phyloP scores from a whole-genome alignment of 2,113 vertebrate genomes.

The Propithecus coquereli region DNA sequence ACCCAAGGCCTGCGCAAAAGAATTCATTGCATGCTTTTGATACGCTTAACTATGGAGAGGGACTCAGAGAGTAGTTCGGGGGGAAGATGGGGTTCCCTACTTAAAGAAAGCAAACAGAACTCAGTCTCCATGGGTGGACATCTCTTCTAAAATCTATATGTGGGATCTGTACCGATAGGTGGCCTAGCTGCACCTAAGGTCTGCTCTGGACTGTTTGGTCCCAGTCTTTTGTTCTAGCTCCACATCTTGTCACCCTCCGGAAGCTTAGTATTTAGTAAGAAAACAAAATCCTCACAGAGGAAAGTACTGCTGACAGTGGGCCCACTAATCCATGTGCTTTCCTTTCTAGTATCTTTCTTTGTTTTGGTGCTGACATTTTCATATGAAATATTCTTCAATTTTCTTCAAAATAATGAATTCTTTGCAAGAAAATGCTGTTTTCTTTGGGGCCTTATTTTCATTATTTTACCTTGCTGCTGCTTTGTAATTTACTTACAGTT shows the following conservation, averaged over 20 bases:
- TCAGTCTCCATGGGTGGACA: background rate
- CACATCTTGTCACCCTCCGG: too few relatives aligned
- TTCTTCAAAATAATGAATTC: background rate
- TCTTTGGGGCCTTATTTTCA: background rate
- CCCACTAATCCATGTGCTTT: rapidly evolving
- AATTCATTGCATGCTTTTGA: rapidly evolving
- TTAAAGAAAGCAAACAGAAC: rapidly evolving
- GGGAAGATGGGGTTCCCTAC: too few relatives aligned
- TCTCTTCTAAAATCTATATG: rapidly evolving
- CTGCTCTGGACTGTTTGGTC: rapidly evolving
- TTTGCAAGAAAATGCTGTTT: background rate
- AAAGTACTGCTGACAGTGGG: background rate
- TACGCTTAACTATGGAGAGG: rapidly evolving
- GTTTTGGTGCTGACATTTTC: background rate
- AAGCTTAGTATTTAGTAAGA: background rate
- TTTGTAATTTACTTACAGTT: background rate
- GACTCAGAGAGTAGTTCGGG: background rate
- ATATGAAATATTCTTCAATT: background rate
- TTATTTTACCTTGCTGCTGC: rapidly evolving
- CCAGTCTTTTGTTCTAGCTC: too few relatives aligned
- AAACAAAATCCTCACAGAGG: background rate
- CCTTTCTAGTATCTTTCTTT: background rate
- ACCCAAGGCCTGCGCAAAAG: background rate
- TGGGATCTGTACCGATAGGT: rapidly evolving
- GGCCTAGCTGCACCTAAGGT: rapidly evolving